Conservation (phyloP, 2,888 invertebrate species). For the Drosophila anomalata region DNA sequence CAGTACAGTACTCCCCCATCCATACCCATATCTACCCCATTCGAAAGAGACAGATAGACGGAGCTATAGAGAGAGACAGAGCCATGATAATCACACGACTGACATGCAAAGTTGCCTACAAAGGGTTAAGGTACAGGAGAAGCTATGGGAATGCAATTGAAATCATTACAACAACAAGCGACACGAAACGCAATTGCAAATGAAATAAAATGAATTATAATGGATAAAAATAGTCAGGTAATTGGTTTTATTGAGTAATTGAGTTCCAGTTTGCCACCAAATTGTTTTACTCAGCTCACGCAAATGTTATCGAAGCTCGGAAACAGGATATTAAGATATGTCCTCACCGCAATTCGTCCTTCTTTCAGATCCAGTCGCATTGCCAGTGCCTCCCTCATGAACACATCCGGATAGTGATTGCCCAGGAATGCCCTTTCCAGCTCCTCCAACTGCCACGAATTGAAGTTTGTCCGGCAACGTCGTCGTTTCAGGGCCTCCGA, state of each 20-base stretch:
- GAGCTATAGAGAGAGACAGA: slow-evolving; percentile 15
- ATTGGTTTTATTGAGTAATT: slow-evolving; percentile 80
- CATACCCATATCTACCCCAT: not conserved
- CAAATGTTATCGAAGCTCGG: slow-evolving; percentile 36
- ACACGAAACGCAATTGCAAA: slow-evolving; percentile 78
- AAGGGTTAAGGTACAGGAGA: slow-evolving; percentile 44
- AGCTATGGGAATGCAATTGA: slow-evolving; percentile 64
- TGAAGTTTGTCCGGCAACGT: slow-evolving; percentile 96
- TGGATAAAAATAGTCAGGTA: slow-evolving; percentile 79
- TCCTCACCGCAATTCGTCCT: slow-evolving; percentile 97
- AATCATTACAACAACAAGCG: slow-evolving; percentile 75
- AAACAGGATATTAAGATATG: not conserved
- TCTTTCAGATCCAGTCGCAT: slow-evolving; percentile 98
- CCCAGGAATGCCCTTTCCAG: slow-evolving; percentile 97
- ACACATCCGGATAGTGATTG: slow-evolving; percentile 96
- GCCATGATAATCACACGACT: slow-evolving; percentile 72
- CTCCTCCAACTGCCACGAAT: slow-evolving; percentile 95
- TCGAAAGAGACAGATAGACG: slow-evolving; percentile 5
- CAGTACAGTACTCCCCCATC: not conserved
- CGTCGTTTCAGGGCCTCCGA: slow-evolving; percentile 88
- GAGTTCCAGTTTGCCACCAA: slow-evolving; percentile 72
- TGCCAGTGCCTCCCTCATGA: slow-evolving; percentile 99
- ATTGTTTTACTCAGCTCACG: slow-evolving; percentile 77
- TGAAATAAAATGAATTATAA: slow-evolving; percentile 80
- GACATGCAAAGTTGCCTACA: slow-evolving; percentile 64